Evolutionary conservation across 2,113 vertebrate species (phyloP), one percentile per base, ranked within the genome.

Genomic region (Xerus inauris): DNA sequence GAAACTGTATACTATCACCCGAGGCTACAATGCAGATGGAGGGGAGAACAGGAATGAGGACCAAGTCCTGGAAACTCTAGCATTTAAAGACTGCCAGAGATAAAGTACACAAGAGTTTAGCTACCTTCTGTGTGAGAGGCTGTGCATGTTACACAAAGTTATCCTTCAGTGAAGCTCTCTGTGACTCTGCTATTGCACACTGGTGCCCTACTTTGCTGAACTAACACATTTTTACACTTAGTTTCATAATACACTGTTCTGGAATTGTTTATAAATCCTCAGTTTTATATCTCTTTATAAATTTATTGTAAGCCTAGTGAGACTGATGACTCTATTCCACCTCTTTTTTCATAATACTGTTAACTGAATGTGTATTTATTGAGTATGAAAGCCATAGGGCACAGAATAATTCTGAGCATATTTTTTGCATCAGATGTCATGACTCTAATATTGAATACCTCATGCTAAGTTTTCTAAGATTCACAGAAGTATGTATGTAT

Each of bases 131-230:
- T 14, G 13, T 10, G 69, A 38, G 64, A 71, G 1, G 9, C 72
- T 49, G 59, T n/a, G n/a, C 11, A 11, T n/a, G 57, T 28, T 8
- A 49, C 7, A 40, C 47, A 42, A 51, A 32, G 12, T 64, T 54
- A 9, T 12, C 7, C 30, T 16, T 59, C 8, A 2, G 0, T 24
- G 0, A 35, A 9, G 19, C 30, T 62, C 35, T 30, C 17, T n/a
- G 22, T 42, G 59, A n/a, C 35, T 64, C 11, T 28, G 57, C 32
- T 35, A 0, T 19, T 71, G 22, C 22, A 42, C 40, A 7, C 26
- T 10, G 42, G 12, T 10, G 24, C 32, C 30, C 38, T 6, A 16
- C 26, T 45, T 38, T 45, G 49, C 42, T 51, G 42, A 69, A 32
- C 69, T 51, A 28, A 30, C 40, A 49, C 28, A 69, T 10, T 16